phyloP scores from a whole-genome alignment of 1,140 invertebrate genomes.

The Aphaenogaster rudis region DNA sequence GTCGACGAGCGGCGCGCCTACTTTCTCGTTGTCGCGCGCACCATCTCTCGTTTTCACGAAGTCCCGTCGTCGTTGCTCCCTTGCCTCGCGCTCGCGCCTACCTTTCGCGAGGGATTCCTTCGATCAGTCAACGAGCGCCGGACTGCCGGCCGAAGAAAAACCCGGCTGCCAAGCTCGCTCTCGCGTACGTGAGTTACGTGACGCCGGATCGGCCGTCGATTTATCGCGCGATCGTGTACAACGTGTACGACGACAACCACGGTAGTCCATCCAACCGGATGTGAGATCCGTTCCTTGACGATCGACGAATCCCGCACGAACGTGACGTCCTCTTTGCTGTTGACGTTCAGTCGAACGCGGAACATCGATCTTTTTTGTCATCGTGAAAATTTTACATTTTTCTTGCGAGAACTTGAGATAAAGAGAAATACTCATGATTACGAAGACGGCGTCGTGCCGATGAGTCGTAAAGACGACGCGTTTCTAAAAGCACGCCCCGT shows the following conservation, averaged over 20 bases:
- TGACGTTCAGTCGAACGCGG: neutral
- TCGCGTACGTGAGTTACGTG: constrained; percentile 80
- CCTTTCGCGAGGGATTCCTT: constrained; percentile 69
- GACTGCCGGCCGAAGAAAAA: constrained; percentile 73
- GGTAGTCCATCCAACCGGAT: constrained; percentile 71
- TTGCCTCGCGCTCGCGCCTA: constrained; percentile 17
- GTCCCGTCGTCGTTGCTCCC: constrained; percentile 3
- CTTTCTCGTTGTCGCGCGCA: constrained; percentile 60
- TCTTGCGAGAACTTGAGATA: neutral
- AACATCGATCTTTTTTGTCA: neutral
- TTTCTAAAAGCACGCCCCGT: neutral
- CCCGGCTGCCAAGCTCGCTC: constrained; percentile 70
- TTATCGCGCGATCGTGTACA: constrained; percentile 74
- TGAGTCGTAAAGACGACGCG: neutral
- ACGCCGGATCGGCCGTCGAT: constrained; percentile 77
- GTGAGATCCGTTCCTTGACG: constrained; percentile 72
- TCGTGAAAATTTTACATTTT: neutral
- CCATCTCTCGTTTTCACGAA: constrained; percentile 38
- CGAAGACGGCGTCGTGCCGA: neutral
- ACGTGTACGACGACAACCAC: constrained; percentile 56
- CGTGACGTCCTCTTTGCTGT: constrained; percentile 63
- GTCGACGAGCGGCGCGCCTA: constrained; percentile 41
- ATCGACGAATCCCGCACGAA: constrained; percentile 57
- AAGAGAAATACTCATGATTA: neutral
- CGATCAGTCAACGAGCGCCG: constrained; percentile 65